Percentiles rank a stretch among this genome's conserved stretches.
Conservation (phyloP, 64 coral and sea anemone genomes). For the Trachythela sp. region DNA sequence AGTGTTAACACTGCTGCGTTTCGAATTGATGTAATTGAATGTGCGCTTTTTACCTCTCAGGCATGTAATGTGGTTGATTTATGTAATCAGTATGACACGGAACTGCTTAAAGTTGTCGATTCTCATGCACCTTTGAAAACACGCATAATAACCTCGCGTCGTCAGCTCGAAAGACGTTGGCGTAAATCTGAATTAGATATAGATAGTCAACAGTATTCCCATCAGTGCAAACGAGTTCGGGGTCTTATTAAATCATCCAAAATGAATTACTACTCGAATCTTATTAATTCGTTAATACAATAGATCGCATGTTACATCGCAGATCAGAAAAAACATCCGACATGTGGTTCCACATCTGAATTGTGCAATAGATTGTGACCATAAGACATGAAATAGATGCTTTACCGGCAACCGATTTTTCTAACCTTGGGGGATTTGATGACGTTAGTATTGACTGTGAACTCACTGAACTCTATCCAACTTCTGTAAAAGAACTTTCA, state of each 20-base stretch:
- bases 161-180: too few relatives aligned
- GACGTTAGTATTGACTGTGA: too few relatives aligned
- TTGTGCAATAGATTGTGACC: slow-evolving; percentile 30
- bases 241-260: background rate
- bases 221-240: slow-evolving; percentile 28
- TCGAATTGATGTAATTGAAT: too few relatives aligned
- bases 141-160: slow-evolving; percentile 16
- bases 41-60: too few relatives aligned
- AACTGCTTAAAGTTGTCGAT: slow-evolving; percentile 1
- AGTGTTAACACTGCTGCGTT: too few relatives aligned
- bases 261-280: slow-evolving; percentile 12
- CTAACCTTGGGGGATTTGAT: too few relatives aligned
- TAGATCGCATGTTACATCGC: background rate
- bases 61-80: slow-evolving; percentile 28
- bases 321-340: slow-evolving; percentile 10
- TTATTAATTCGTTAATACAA: slow-evolving; percentile 28
- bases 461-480: too few relatives aligned
- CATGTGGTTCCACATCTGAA: background rate
- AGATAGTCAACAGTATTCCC: background rate
- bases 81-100: slow-evolving; percentile 19
- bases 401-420: slow-evolving; percentile 15
- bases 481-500: too few relatives aligned
- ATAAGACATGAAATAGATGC: background rate
- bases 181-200: background rate
- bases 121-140: slow-evolving; percentile 14